Evolutionary conservation across 2,888 invertebrate genomes (phyloP).

Genomic region (Iphiclides podalirius): DNA sequence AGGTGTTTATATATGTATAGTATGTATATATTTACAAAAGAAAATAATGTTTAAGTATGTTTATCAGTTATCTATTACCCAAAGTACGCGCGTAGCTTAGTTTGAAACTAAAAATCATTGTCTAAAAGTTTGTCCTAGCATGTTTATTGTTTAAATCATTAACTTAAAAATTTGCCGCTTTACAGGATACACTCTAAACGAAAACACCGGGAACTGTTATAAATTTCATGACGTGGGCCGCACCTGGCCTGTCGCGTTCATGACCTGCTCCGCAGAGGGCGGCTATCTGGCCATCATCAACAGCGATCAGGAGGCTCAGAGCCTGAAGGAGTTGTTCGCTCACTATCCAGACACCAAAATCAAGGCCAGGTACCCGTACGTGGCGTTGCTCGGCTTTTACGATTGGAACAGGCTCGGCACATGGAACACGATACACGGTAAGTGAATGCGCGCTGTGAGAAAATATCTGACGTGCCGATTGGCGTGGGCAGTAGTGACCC

Average conservation of each 20-base stretch:
- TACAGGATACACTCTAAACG: conserved; percentile 30
- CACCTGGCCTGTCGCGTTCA: conserved; percentile 31
- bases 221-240: conserved; percentile 31
- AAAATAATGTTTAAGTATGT: too few species aligned
- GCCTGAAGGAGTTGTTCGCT: conserved; percentile 32
- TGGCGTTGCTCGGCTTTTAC: conserved; percentile 35
- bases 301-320: conserved; percentile 32
- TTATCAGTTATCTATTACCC: too few species aligned
- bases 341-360: conserved; percentile 24
- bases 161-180: too few species aligned
- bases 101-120: too few species aligned
- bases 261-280: conserved; percentile 34
- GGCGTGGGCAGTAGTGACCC: too few species aligned
- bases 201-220: conserved; percentile 35
- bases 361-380: conserved; percentile 22
- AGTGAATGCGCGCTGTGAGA: too few species aligned
- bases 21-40: too few species aligned
- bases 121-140: too few species aligned
- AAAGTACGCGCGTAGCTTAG: too few species aligned
- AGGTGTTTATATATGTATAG: too few species aligned
- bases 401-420: conserved; percentile 33
- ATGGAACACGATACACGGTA: conserved; percentile 41
- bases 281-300: conserved; percentile 35
- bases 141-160: too few species aligned
- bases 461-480: too few species aligned